These are phyloP conservation scores for Drosophila nigrodunni DNA, from an alignment of 1,140 invertebrate species.

Conservation along the genomic window DNA sequence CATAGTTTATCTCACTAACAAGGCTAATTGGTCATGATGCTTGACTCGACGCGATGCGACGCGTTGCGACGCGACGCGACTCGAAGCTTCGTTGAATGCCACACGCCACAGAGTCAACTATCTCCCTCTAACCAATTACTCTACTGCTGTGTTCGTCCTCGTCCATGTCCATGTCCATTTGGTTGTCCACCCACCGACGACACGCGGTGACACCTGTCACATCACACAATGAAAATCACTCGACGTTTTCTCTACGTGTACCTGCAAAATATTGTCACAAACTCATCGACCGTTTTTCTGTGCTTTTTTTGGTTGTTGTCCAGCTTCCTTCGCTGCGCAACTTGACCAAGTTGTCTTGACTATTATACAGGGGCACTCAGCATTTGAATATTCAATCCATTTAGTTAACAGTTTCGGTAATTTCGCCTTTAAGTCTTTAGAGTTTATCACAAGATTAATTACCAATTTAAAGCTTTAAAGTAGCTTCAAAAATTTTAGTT, in stretches of 20 bases:
- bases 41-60: conserved; percentile 45
- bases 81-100: conserved; percentile 43
- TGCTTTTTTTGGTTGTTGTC: conserved; percentile 60
- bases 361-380: conserved; percentile 26
- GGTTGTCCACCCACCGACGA: conserved; percentile 44
- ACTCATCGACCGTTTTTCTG: conserved; percentile 11
- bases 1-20: conserved; percentile 79
- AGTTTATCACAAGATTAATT: neutral
- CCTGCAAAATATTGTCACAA: conserved; percentile 57
- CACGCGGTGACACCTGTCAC: conserved; percentile 75
- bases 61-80: conserved; percentile 28
- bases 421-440: neutral
- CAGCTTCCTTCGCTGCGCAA: conserved; percentile 13
- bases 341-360: conserved; percentile 32
- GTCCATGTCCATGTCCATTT: conserved; percentile 56
- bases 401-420: conserved; percentile 33
- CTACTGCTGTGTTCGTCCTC: conserved; percentile 3
- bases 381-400: conserved; percentile 51
- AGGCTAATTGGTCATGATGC: conserved; percentile 83
- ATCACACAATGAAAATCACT: conserved; percentile 82
- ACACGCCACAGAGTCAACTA: conserved; percentile 32
- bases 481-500: conserved; percentile 7
- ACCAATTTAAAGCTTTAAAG: neutral
- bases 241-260: conserved; percentile 42
- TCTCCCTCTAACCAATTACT: conserved; percentile 1